Evolutionary conservation across 2,797 vertebrate species (phyloP), one percentile per base, ranked within the genome.

Genomic region (Rhabdomys pumilio): DNA sequence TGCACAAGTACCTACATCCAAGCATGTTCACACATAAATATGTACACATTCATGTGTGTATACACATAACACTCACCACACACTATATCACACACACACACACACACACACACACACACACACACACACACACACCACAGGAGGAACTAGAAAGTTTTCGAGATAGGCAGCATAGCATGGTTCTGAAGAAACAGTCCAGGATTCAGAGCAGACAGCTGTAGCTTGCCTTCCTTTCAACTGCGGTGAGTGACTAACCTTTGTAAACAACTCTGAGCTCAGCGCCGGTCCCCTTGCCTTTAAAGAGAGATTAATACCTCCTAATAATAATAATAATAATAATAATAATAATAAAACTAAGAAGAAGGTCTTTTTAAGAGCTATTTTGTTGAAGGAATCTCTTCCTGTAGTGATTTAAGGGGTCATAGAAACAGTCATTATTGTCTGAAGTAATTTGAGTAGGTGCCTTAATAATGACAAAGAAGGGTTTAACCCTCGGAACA

Each of bases 381-480:
- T 53, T 82, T 41, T 83, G 44, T 41, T 79, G 50, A 72, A 75
- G n/a, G 41, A 55, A 93, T 79, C 89, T 86, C 69, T 53, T 90
- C 92, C 90, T 94, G 34, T 53, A 20, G 3, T 93, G n/a, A 95
- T 63, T 91, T 63, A 89, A 77, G 24, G 34, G 29, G 15, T 82
- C 82, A 95, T 1, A 82, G 34, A 94, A 94, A 29, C 9, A 79
- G 59, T 53, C 61, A 65, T 24, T 92, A 55, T 89, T 69, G 14
- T 80, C 84, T 82, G 44, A 44, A 83, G 63, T 80, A 79, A 86
- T 61, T 88, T 76, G 85, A 94, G 65, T 44, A 90, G 82, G 61
- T 12, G 61, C 38, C 59, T 63, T 84, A 73, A 87, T 67, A 73
- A 53, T 13, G n/a, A 87, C 7, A 26, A 76, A 59, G 82, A 77